Evolutionary conservation across 2,888 invertebrate species (phyloP).

Genomic region (Chaetogeoica ovagalla): DNA sequence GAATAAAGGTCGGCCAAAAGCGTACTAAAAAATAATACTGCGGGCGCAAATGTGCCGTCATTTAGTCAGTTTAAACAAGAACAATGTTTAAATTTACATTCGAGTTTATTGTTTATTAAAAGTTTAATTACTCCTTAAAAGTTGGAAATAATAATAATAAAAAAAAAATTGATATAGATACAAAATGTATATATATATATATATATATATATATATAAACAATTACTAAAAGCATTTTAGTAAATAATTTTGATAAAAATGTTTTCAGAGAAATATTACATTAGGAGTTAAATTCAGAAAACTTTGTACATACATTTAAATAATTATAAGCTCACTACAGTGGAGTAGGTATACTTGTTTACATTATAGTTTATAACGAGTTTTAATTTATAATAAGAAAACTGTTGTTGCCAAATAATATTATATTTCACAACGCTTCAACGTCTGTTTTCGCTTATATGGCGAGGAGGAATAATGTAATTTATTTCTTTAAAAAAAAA

Average conservation of each 20-base stretch:
- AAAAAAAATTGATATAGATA: neutral
- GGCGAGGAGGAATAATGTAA: neutral
- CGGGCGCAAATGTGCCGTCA: too few relatives aligned
- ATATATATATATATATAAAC: neutral
- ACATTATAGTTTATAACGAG: neutral
- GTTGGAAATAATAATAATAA: neutral
- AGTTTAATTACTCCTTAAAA: neutral
- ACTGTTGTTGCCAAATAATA: neutral
- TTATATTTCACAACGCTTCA: neutral
- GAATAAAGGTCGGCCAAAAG: too few relatives aligned
- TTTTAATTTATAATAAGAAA: slow-evolving; percentile 3
- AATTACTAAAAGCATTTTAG: neutral
- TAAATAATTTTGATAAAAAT: neutral
- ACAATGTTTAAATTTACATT: neutral
- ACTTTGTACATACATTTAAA: neutral
- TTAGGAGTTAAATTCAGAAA: neutral
- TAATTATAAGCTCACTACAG: neutral
- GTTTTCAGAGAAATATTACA: neutral
- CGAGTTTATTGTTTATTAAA: neutral
- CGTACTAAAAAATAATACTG: too few relatives aligned
- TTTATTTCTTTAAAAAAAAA: neutral
- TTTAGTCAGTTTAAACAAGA: neutral
- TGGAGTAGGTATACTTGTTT: neutral
- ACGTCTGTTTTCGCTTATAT: too few relatives aligned
- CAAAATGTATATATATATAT: too few relatives aligned